phyloP scores from a whole-genome alignment of 2,113 vertebrate genomes.

The Lethenteron reissneri region DNA sequence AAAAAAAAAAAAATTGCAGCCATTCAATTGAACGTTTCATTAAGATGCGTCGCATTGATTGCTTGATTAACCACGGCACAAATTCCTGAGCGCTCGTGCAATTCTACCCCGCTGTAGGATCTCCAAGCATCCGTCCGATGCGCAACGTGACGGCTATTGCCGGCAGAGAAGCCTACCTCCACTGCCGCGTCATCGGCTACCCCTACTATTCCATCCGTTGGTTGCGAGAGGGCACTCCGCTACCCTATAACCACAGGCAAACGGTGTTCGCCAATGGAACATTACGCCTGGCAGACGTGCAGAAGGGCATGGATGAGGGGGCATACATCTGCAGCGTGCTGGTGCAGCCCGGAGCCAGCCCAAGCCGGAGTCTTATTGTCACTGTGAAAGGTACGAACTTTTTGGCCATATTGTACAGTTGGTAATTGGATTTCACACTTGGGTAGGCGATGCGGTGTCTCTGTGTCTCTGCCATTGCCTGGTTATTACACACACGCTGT shows the following conservation, averaged over 20 bases:
- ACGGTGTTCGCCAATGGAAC: conserved; percentile 94
- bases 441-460: not conserved
- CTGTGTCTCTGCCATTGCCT: conserved; percentile 7
- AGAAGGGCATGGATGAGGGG: conserved; percentile 93
- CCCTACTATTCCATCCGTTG: conserved; percentile 98
- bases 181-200: conserved; percentile 93
- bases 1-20: too few species aligned
- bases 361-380: conserved; percentile 82
- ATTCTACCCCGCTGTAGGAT: conserved; percentile 25
- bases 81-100: too few species aligned
- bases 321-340: conserved; percentile 91
- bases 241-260: conserved; percentile 95
- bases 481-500: too few species aligned
- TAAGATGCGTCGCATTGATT: too few species aligned
- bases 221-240: conserved; percentile 76
- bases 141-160: conserved; percentile 88
- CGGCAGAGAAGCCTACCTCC: conserved; percentile 86
- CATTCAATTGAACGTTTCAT: too few species aligned
- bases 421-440: not conserved
- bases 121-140: conserved; percentile 85
- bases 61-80: too few species aligned
- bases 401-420: not conserved
- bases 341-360: conserved; percentile 86
- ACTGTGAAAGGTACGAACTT: conserved; percentile 68
- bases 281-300: conserved; percentile 80